These are phyloP conservation scores for Agrochola macilenta DNA, from an alignment of 2,888 invertebrate species.

Conservation along the genomic window DNA sequence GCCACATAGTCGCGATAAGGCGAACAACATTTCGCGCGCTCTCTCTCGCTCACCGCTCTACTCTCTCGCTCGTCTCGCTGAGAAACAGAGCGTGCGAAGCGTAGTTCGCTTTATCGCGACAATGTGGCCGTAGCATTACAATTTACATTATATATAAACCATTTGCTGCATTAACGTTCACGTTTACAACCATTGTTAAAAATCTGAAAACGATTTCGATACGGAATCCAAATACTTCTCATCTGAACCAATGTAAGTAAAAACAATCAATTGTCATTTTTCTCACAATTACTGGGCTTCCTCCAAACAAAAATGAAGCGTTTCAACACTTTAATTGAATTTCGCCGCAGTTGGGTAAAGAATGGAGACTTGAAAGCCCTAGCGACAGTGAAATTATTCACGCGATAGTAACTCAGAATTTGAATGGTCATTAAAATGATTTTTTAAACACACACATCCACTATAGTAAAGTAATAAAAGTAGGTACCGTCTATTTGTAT, in stretches of 20 bases:
- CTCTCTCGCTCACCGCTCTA: too few species aligned
- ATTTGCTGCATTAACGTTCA: not conserved
- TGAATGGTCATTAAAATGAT: constrained; percentile 40
- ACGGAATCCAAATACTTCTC: not conserved
- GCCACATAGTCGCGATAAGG: too few species aligned
- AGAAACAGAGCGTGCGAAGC: too few species aligned
- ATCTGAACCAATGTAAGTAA: constrained; percentile 10
- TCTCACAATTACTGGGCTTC: not conserved
- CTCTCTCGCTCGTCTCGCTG: too few species aligned
- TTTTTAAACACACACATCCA: constrained; percentile 21
- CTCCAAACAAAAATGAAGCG: not conserved
- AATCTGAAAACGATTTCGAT: constrained; percentile 1
- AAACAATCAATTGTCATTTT: constrained; percentile 13
- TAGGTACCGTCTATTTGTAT: constrained; percentile 33
- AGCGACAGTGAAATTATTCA: constrained; percentile 42
- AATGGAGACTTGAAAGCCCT: constrained; percentile 40
- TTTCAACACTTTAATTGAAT: not conserved
- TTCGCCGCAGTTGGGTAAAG: too few species aligned
- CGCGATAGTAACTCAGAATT: constrained; percentile 34
- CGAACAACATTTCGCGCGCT: too few species aligned
- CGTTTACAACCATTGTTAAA: constrained; percentile 4
- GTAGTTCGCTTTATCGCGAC: too few species aligned
- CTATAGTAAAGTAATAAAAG: constrained; percentile 18
- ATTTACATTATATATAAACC: not conserved
- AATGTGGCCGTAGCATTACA: not conserved